Conservation (phyloP, 2,113 vertebrate genomes). For the Odontesthes bonariensis region DNA sequence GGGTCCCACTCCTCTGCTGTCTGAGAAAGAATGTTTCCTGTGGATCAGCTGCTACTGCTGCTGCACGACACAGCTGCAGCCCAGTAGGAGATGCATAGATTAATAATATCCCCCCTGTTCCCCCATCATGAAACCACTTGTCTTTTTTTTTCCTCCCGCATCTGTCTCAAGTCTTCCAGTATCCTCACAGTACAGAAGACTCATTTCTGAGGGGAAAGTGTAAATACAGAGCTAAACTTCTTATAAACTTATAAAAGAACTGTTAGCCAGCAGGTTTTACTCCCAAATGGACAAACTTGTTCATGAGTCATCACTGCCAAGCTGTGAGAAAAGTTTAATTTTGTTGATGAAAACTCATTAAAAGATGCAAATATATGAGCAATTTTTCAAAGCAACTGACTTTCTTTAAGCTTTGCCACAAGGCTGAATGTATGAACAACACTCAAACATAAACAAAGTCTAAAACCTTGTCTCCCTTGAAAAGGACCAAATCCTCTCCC, state of each 20-base stretch:
- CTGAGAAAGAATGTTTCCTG: conserved; percentile 22
- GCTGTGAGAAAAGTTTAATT: background rate
- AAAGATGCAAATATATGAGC: conserved; percentile 27
- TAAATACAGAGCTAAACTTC: background rate
- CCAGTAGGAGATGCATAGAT: conserved; percentile 43
- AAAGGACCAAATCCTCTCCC: conserved; percentile 38
- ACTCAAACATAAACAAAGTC: conserved; percentile 41
- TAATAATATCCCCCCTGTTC: conserved; percentile 23
- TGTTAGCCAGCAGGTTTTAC: background rate
- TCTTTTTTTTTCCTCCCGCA: conserved; percentile 10
- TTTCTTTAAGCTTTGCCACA: conserved; percentile 6
- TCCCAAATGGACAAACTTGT: background rate
- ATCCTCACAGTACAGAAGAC: no score
- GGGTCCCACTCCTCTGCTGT: conserved; percentile 19
- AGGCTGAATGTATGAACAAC: conserved; percentile 27
- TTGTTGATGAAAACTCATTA: conserved; percentile 1
- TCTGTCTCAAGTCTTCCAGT: no score
- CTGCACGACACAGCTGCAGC: conserved; percentile 23
- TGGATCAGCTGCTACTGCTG: conserved; percentile 38
- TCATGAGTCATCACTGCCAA: background rate
- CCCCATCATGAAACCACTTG: conserved; percentile 34
- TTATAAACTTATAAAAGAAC: background rate
- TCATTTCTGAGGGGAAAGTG: no score
- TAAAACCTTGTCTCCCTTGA: conserved; percentile 7
- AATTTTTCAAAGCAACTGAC: conserved; percentile 34